Evolutionary conservation across 2,113 vertebrate genomes (phyloP), one percentile per base, ranked within the genome.

Genomic region (Corapipo altera): DNA sequence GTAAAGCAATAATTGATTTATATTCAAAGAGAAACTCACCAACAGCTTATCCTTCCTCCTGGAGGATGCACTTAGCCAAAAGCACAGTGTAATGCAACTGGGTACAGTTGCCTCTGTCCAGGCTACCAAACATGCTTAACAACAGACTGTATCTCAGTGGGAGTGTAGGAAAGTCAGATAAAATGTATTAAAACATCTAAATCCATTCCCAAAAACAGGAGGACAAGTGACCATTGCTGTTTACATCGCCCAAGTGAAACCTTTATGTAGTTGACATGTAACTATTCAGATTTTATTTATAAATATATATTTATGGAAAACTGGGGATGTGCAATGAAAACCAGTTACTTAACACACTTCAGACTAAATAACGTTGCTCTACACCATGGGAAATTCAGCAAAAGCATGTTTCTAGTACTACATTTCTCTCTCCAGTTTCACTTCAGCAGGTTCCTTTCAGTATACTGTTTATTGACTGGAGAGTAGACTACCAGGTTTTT

Each of bases 141-240:
- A 44, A 30, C 7, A 43, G 33, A 37, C 19, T 18, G 0, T 12
- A 0, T 14, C 26, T 24, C 4, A 1, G 15, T 48, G 41, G 11
- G 5, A 70, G 2, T 3, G 4, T 5, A 43, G 41, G 8, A 33
- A 78, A 72, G 13, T 52, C 30, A 69, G 19, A 10, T 17, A 59
- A 77, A 9, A 20, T 7, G 1, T 24, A 28, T 73, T 14, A 61
- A 73, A 69, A 24, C 12, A 28, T 21, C 20, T 33, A 32, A 78
- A 54, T 13, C 32, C 9, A 7, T 49, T 72, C 57, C 15, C 5
- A 10, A 11, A 64, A 93, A 7, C 3, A 0, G 0, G 8, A 78
- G 23, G 37, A 49, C 15, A n/a, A 43, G 26, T 22, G 12, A 55
- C 6, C 30, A 9, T 21, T 0, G 2, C 20, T 0, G 2, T 48